These are phyloP conservation scores for Sylvia atricapilla DNA, from an alignment of 2,113 vertebrate genomes.

Conservation along the genomic window DNA sequence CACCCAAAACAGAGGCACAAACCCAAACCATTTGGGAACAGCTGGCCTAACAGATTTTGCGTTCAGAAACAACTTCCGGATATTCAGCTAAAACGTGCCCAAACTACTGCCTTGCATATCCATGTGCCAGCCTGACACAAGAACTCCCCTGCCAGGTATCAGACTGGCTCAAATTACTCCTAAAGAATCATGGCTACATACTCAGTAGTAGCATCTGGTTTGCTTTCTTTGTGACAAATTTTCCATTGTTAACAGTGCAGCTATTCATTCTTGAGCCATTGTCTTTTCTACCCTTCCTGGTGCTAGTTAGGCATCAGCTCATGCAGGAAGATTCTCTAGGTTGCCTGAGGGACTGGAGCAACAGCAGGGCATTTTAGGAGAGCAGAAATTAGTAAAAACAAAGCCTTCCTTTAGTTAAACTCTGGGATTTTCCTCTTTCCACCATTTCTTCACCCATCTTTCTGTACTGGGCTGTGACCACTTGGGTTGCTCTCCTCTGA, in stretches of 20 bases:
- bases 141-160: constrained; percentile 15
- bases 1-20: constrained; percentile 27
- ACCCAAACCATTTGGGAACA: constrained; percentile 49
- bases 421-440: background rate
- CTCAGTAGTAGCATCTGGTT: background rate
- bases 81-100: background rate
- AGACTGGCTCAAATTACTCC: background rate
- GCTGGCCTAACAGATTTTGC: constrained; percentile 52
- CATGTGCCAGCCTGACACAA: constrained; percentile 11
- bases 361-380: background rate
- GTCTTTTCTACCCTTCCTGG: background rate
- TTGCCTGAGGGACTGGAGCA: background rate
- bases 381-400: background rate
- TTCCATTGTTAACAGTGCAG: background rate
- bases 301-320: background rate
- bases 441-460: constrained; percentile 21
- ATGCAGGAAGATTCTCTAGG: background rate
- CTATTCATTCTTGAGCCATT: background rate
- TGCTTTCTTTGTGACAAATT: background rate
- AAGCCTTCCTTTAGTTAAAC: background rate
- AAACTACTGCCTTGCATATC: background rate
- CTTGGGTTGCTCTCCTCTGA: background rate
- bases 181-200: background rate
- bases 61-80: background rate
- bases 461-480: background rate